Base-by-base conservation (phyloP, 92 coral and sea anemone species). In the Paragorgia papillata region DNA sequence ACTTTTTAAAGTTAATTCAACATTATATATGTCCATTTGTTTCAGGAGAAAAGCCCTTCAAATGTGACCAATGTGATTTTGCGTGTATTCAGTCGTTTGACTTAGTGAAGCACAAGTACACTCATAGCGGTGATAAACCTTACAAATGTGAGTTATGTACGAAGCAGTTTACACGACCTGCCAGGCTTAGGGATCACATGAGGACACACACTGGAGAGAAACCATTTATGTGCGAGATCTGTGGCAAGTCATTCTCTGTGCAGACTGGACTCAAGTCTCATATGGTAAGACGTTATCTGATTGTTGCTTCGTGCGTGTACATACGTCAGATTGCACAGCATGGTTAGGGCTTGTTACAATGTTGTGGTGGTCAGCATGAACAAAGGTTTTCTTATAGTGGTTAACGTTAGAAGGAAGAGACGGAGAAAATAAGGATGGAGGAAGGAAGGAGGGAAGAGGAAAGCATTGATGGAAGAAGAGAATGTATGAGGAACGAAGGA, bases 261-360 rank as follows among this genome's bases (percentile, higher is more conserved):
- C 97, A 93, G 82, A 93, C 97, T 70, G 97, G 97, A 28, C 92
- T 93, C 86, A 93, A 93, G 88, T 93, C 97, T 14, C 97, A 93
- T 60, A 96, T 91, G 97, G 97, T 85, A 66, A 58, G 83, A 50
- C 33, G n/a, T n/a, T n/a, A n/a, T n/a, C n/a, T n/a, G n/a, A n/a
- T n/a, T n/a, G n/a, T n/a, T n/a, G n/a, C n/a, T 56, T 56, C 20
- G 62, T 6, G 62, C 27, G 6, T 25, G 7, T 17, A 24, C 32
- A 33, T 17, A 37, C 20, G 24, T 7, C 34, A 2, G 5, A 12
- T 22, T 43, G 50, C 9, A 8, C 17, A 17, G 50, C 50, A 28
- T 12, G 7, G 18, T n/a, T n/a, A n/a, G n/a, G n/a, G n/a, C n/a
- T n/a, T n/a, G n/a, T n/a, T n/a, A n/a, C n/a, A n/a, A n/a, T n/a